phyloP scores from a whole-genome alignment of 2,113 vertebrate genomes.

The Perca flavescens region DNA sequence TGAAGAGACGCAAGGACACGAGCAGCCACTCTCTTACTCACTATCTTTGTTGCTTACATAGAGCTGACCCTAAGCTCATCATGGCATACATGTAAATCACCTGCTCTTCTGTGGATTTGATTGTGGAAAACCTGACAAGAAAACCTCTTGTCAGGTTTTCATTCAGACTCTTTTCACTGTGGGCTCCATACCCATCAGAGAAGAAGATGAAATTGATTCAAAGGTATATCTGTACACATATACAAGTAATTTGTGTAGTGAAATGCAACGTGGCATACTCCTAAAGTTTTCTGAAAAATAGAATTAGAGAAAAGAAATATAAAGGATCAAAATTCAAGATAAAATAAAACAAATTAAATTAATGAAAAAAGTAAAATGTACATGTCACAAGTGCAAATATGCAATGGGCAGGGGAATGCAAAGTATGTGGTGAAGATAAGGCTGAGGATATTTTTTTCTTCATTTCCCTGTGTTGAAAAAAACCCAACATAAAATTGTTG shows the following conservation, averaged over 20 bases:
- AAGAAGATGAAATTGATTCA: neutral
- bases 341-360: neutral
- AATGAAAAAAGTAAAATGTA: neutral
- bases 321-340: neutral
- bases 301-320: neutral
- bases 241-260: neutral
- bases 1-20: constrained; percentile 69
- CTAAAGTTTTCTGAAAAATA: neutral
- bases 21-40: constrained; percentile 44
- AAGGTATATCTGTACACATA: constrained; percentile 2
- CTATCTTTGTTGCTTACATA: constrained; percentile 40
- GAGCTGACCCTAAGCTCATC: constrained; percentile 50
- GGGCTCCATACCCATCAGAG: neutral
- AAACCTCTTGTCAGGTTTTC: neutral
- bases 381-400: neutral
- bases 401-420: neutral
- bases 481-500: neutral
- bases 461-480: neutral
- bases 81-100: constrained; percentile 47
- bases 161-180: neutral
- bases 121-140: constrained; percentile 1
- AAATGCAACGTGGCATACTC: neutral
- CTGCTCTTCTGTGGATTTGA: constrained; percentile 26
- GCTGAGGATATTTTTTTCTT: neutral
- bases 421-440: neutral